These are phyloP conservation scores for Ptiloglossa arizonensis DNA, from an alignment of 1,140 invertebrate genomes.

Conservation along the genomic window DNA sequence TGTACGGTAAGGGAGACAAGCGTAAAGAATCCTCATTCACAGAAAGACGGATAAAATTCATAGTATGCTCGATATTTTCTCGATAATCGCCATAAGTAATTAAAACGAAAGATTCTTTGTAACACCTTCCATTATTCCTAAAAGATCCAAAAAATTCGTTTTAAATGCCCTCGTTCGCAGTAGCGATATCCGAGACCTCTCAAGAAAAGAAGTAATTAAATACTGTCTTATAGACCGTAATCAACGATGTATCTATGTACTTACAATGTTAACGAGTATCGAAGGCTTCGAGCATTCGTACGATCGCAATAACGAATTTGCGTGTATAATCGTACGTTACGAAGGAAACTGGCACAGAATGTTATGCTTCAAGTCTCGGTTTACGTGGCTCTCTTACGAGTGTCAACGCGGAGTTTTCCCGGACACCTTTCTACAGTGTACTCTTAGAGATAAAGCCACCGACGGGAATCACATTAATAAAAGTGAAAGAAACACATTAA, in stretches of 20 bases:
- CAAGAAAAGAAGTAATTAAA: conserved; percentile 27
- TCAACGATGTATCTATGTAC: conserved; percentile 62
- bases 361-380: not conserved
- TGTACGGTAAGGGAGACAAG: too few species aligned
- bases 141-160: not conserved
- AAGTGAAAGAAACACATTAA: too few species aligned
- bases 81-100: not conserved
- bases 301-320: conserved; percentile 28
- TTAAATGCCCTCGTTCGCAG: not conserved
- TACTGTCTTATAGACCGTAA: conserved; percentile 45
- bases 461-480: too few species aligned
- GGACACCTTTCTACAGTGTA: too few species aligned
- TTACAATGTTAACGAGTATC: conserved; percentile 54
- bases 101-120: not conserved
- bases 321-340: conserved; percentile 21
- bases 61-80: not conserved
- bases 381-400: not conserved
- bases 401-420: too few species aligned
- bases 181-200: not conserved
- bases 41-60: not conserved
- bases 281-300: conserved; percentile 40
- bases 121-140: not conserved
- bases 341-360: conserved; percentile 13
- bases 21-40: too few species aligned
- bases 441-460: too few species aligned